Percentiles rank a stretch among this genome's conserved stretches.
phyloP scores from a whole-genome alignment of 2,797 vertebrate genomes.

The Acrocephalus scirpaceus region DNA sequence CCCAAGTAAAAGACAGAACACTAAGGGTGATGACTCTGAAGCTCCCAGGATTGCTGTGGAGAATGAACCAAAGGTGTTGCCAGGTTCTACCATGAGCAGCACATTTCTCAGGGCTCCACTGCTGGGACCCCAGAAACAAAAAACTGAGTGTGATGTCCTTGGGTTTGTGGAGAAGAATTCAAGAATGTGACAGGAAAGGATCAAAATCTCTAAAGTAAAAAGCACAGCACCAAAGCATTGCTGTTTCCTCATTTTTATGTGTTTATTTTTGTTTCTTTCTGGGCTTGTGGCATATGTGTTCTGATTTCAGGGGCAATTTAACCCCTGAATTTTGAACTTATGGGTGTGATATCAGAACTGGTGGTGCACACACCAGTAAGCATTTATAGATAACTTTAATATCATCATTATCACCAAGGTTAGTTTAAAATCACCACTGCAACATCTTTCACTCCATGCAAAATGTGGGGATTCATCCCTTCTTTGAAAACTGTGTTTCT shows the following conservation, averaged over 20 bases:
- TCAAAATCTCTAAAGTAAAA: background rate
- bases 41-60: background rate
- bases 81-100: background rate
- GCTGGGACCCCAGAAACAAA: background rate
- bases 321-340: background rate
- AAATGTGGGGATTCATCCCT: background rate
- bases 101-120: background rate
- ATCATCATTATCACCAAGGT: background rate
- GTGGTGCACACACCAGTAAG: background rate
- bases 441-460: background rate
- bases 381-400: background rate
- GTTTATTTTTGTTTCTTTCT: background rate
- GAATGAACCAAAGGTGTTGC: background rate
- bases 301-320: background rate
- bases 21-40: background rate
- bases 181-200: background rate
- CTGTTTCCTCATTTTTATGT: background rate
- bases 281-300: accelerated
- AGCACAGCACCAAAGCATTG: background rate
- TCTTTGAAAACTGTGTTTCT: background rate
- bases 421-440: background rate
- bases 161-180: background rate
- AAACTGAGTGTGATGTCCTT: background rate
- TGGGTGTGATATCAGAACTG: background rate
- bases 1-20: background rate